phyloP scores from a whole-genome alignment of 2,797 vertebrate genomes.

The Sebastes taczanowskii region DNA sequence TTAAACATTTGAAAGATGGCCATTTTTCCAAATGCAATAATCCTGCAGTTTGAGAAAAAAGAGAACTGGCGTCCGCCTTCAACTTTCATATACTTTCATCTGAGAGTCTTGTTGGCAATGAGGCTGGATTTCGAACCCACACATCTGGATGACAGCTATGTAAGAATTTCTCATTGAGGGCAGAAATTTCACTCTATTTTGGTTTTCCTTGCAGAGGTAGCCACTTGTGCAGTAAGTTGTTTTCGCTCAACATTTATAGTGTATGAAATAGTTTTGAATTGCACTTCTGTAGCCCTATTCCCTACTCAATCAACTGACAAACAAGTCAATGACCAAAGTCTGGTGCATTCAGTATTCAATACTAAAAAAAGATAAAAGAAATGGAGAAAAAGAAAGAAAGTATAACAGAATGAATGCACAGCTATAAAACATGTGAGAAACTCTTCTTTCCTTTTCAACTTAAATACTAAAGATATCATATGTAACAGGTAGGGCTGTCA shows the following conservation, averaged over 20 bases:
- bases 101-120: background rate
- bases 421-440: too few relatives aligned
- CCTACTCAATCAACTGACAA: background rate
- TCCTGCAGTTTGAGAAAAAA: background rate
- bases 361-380: too few relatives aligned
- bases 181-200: background rate
- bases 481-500: too few relatives aligned
- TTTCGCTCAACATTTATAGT: background rate
- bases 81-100: background rate
- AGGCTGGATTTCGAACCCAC: background rate
- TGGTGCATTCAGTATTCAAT: background rate
- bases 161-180: slow-evolving; percentile 8
- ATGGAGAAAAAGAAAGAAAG: too few relatives aligned
- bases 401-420: too few relatives aligned
- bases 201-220: background rate
- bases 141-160: background rate
- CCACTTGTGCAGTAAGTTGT: background rate
- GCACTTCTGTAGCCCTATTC: background rate
- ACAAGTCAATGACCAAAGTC: background rate
- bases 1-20: background rate
- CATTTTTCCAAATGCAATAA: background rate
- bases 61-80: background rate
- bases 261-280: background rate
- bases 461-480: too few relatives aligned
- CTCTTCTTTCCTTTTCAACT: too few relatives aligned